These are phyloP conservation scores for Lepus americanus DNA, from an alignment of 2,113 vertebrate genomes.

Conservation along the genomic window DNA sequence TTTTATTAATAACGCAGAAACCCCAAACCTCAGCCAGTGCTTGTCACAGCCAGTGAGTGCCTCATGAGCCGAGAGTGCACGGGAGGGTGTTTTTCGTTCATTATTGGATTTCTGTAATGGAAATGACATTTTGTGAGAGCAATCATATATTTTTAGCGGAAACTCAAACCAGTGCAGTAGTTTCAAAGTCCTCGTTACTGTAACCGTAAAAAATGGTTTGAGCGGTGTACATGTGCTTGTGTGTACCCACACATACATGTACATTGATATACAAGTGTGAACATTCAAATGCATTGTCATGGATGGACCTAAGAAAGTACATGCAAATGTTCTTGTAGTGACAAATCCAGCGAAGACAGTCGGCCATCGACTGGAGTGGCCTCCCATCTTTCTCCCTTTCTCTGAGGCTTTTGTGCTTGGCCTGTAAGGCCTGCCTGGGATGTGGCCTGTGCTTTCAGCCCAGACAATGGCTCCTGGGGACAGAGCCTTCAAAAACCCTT, in stretches of 20 bases:
- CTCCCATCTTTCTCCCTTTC: background rate
- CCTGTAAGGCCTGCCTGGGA: background rate
- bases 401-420: background rate
- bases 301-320: background rate
- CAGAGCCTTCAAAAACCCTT: background rate
- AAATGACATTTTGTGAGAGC: constrained; percentile 76
- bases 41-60: constrained; percentile 68
- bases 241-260: background rate
- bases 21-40: constrained; percentile 46
- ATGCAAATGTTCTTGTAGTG: background rate
- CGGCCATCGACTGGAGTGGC: too few species aligned
- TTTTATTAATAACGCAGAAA: constrained; percentile 73
- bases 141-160: constrained; percentile 61
- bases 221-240: background rate
- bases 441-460: background rate
- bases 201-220: background rate
- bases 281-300: background rate
- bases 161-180: constrained; percentile 42
- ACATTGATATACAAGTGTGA: background rate
- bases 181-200: constrained; percentile 56
- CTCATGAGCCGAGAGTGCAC: constrained; percentile 49
- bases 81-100: constrained; percentile 60
- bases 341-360: background rate
- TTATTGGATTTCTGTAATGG: constrained; percentile 78
- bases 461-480: background rate